Base-by-base conservation (phyloP, 2,888 invertebrate species). In the Dasysyrphus albostriatus region DNA sequence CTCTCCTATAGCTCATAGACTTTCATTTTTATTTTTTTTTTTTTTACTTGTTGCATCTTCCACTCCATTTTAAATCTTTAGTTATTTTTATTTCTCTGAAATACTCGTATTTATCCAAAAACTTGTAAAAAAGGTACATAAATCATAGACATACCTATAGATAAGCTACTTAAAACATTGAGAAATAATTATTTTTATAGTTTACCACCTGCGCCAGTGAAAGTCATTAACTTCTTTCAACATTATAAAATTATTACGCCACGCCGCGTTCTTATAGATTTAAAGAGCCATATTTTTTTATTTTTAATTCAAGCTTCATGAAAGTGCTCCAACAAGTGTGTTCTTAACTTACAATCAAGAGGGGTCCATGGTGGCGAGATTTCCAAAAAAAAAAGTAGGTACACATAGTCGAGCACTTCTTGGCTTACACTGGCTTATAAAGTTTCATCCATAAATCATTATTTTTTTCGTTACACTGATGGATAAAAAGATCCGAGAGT, bases 371-470 rank as follows among this genome's bases (percentile, higher is more conserved):
- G 34, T 9, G 16, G 19, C 3, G 34, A 16, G 34, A 16, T 58
- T 19, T 58, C 34, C 16, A 5, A 56, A 56, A 32, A 56, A 1
- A 24, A 24, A 24, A 3, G 32, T 42, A 29, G 7, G 3, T 16
- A 16, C 19, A 24, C n/a, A 29, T n/a, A 56, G 32, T 10, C 10
- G 5, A 58, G 16, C 34, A 37, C 58, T 58, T 58, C 58, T 58
- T 58, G 37, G 58, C 34, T 56, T 56, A 56, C 32, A 32, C 4
- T 56, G 32, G n/a, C 56, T 58, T 58, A 58, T 58, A 58, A 16
- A 58, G 58, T 58, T 58, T 58, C 58, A 58, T 58, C 34, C 58
- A 58, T 58, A 58, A 58, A 58, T 58, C 58, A 58, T 58, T 37
- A 34, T 58, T 32, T 58, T n/a, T 58, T 58, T 10, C 29, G 16